These are phyloP conservation scores for Strongylocentrotus purpuratus DNA, from an alignment of 35 echinoderm and acorn worm species.

Conservation along the genomic window DNA sequence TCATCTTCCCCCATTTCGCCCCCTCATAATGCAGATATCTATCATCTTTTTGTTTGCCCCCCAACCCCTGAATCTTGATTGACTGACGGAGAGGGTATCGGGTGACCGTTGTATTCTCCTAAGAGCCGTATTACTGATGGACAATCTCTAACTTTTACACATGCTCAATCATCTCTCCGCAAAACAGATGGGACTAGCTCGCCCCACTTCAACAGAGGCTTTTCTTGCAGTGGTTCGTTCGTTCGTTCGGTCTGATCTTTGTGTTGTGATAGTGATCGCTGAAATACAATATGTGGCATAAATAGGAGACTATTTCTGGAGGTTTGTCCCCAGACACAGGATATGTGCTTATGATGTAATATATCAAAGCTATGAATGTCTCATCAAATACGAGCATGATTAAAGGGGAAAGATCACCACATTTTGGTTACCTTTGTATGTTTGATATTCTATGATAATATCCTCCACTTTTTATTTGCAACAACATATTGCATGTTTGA, in stretches of 20 bases:
- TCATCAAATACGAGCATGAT: background rate
- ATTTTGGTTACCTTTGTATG: too few species aligned
- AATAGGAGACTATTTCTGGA: background rate
- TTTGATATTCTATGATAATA: too few species aligned
- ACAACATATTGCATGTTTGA: too few species aligned
- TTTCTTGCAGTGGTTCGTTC: background rate
- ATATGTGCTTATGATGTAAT: conserved; percentile 6
- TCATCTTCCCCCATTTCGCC: background rate
- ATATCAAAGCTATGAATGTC: background rate
- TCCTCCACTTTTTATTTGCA: too few species aligned
- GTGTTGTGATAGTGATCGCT: conserved; percentile 4
- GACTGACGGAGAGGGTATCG: background rate
- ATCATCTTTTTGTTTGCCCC: conserved; percentile 17
- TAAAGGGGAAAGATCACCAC: background rate
- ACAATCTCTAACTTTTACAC: conserved; percentile 11
- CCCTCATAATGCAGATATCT: background rate
- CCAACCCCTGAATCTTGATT: background rate
- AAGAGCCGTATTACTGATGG: background rate
- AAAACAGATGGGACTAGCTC: background rate
- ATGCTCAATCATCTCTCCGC: background rate
- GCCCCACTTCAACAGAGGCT: background rate
- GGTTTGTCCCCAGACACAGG: background rate
- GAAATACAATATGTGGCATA: conserved; percentile 2
- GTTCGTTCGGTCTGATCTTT: background rate
- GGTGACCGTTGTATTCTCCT: background rate